A percentile compares a stretch with the other conserved stretches of the same genome.
phyloP scores from a whole-genome alignment of 37 sponge, comb jelly and placozoan species.

The Chondrilla cf. caribensis region DNA sequence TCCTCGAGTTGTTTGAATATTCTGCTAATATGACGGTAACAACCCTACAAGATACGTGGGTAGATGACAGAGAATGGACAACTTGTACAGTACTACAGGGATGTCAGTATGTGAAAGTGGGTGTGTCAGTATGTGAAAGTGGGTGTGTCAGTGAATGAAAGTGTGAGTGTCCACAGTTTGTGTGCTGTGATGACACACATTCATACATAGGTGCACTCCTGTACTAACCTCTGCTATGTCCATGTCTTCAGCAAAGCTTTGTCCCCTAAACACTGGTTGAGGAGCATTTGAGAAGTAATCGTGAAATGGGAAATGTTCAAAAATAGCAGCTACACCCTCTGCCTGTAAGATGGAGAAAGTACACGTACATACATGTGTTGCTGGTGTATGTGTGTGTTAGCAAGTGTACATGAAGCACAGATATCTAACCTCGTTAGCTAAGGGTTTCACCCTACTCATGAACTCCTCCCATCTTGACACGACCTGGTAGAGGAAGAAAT shows the following conservation, averaged over 20 bases:
- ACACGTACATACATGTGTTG: too few species aligned
- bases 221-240: conserved; percentile 86
- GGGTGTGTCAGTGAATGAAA: not conserved
- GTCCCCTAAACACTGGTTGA: conserved; percentile 86
- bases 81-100: not conserved
- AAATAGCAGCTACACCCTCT: conserved; percentile 62
- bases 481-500: conserved; percentile 95
- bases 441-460: conserved; percentile 47
- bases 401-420: too few species aligned
- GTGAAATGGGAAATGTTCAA: conserved; percentile 85
- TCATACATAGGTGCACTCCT: not conserved
- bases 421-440: conserved; percentile 44
- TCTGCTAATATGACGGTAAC: conserved; percentile 88
- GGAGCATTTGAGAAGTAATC: conserved; percentile 93
- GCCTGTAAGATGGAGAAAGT: conserved; percentile 14
- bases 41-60: conserved; percentile 58
- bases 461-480: conserved; percentile 45
- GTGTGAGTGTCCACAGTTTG: conserved; percentile 2
- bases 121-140: too few species aligned
- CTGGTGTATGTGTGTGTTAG: not conserved
- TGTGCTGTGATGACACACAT: too few species aligned
- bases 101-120: not conserved
- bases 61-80: not conserved
- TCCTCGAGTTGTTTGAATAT: conserved; percentile 96
- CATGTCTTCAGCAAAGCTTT: conserved; percentile 77